Base-by-base conservation (phyloP, 2,888 invertebrate species). In the Parelbella ahira region DNA sequence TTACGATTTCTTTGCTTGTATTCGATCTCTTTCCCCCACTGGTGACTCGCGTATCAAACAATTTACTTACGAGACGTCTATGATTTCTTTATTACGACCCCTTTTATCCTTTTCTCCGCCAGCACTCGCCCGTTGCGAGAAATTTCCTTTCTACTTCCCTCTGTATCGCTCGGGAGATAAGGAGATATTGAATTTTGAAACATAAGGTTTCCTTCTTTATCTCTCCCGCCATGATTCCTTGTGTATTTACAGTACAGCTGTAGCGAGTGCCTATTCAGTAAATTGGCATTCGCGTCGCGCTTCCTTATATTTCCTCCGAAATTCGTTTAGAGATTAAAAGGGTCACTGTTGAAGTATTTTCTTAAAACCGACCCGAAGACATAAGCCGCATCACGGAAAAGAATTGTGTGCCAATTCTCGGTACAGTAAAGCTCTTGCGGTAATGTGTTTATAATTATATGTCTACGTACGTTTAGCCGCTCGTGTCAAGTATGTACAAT, bases 381-480 rank as follows among this genome's bases (percentile, higher is more conserved):
- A 53, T 58, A 58, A 59, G 56, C 54, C 58, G 54, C 56, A 60
- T 66, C 64, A 52, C 32, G 48, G 27, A 30, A 53, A 51, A 51
- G 45, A 49, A 47, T 38, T 29, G 32, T 36, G 44, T 34, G 10
- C 28, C 18, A 34, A 12, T 45, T 48, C 48, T 44, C 50, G 43
- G 48, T 46, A 54, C 53, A 47, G 45, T 51, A 48, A 50, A 65
- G 68, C 72, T 80, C 76, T 75, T 69, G 68, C 65, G 59, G 65
- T 86, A 83, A 86, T 84, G 83, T 67, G 63, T 83, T 84, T 82
- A 84, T 84, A 84, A 84, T 83, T 80, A 79, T 74, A 67, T 67
- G 65, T 63, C 54, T 62, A 71, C 74, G 67, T 34, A 34, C 68
- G 69, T 69, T 70, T 66, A 51, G 53, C 62, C 58, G 67, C 62